These are phyloP conservation scores for Chydorus sphaericus DNA, from an alignment of 2,888 invertebrate species.

Conservation along the genomic window DNA sequence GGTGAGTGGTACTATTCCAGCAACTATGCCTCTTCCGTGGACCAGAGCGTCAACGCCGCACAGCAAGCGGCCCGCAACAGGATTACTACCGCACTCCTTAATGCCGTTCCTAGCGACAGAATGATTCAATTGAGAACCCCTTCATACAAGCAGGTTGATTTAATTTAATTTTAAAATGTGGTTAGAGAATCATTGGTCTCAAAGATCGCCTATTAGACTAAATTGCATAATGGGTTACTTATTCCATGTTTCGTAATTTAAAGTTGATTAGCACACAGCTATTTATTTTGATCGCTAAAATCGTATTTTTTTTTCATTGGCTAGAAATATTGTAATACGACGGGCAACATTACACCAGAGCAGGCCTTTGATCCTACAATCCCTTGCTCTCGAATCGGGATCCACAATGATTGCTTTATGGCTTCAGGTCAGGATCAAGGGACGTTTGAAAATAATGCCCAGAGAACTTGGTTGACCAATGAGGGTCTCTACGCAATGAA, in stretches of 20 bases:
- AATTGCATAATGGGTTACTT: too few species aligned
- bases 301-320: background rate
- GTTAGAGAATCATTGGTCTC: too few species aligned
- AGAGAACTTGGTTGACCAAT: background rate
- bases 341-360: background rate
- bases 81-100: background rate
- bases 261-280: too few species aligned
- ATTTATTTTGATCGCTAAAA: too few species aligned
- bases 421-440: background rate
- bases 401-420: slow-evolving; percentile 14
- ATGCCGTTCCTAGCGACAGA: background rate
- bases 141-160: background rate
- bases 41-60: background rate
- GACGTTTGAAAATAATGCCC: slow-evolving; percentile 1
- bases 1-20: slow-evolving; percentile 10
- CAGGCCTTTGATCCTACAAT: background rate
- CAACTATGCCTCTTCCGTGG: background rate
- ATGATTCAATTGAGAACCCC: slow-evolving; percentile 5
- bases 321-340: background rate
- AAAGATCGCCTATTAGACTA: too few species aligned
- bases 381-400: background rate
- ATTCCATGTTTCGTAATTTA: too few species aligned
- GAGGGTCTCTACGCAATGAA: slow-evolving; percentile 1
- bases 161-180: background rate
- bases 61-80: background rate